Evolutionary conservation across 2,113 vertebrate species (phyloP).

Genomic region (Macaca mulatta): DNA sequence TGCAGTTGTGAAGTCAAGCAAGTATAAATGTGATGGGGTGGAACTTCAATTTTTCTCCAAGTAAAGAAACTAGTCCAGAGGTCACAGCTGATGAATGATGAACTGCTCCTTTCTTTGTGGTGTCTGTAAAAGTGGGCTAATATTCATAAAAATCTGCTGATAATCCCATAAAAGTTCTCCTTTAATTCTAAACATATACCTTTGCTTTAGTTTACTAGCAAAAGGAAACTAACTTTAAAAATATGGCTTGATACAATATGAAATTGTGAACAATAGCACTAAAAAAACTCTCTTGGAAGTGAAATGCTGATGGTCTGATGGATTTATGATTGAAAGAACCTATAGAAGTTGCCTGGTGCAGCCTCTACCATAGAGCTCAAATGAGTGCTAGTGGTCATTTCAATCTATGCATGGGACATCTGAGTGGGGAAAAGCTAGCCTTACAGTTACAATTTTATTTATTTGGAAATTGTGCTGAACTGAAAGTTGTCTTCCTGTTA

Average conservation of each 20-base stretch:
- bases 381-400: not conserved
- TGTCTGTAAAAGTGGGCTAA: not conserved
- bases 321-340: not conserved
- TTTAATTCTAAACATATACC: not conserved
- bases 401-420: accelerated
- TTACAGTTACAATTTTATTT: not conserved
- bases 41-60: conserved; percentile 66
- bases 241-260: not conserved
- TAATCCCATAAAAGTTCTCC: not conserved
- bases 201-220: not conserved
- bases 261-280: not conserved
- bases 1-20: conserved; percentile 68
- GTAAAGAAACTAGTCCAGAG: conserved; percentile 44
- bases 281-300: not conserved
- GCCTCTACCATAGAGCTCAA: not conserved
- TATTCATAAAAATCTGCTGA: not conserved
- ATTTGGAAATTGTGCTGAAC: not conserved
- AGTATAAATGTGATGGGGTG: conserved; percentile 50
- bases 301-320: not conserved
- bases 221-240: not conserved
- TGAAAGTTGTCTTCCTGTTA: not conserved
- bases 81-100: conserved; percentile 43
- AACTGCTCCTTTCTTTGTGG: not conserved
- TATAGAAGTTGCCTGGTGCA: not conserved
- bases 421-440: not conserved